Conservation (phyloP, 1,140 invertebrate species). For the Eumeta japonica region DNA sequence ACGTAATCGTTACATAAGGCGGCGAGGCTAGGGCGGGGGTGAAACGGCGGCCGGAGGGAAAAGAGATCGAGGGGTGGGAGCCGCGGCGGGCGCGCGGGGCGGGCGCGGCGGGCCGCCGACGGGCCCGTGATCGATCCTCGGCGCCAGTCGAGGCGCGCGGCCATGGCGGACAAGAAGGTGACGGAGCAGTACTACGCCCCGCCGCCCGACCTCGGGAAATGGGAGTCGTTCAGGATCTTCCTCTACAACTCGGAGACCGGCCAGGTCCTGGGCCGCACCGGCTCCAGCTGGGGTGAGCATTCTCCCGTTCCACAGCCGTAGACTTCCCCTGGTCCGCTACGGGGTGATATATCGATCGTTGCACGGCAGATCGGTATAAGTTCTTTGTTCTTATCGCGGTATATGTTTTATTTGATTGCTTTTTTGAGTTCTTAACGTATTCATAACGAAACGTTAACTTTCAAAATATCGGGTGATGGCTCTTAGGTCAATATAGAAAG, state of each 20-base stretch:
- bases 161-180: constrained; percentile 76
- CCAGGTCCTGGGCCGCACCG: constrained; percentile 84
- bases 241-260: constrained; percentile 86
- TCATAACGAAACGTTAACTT: too few relatives aligned
- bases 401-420: too few relatives aligned
- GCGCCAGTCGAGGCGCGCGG: constrained; percentile 44
- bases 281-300: constrained; percentile 84
- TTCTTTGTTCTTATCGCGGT: too few relatives aligned
- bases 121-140: constrained; percentile 27
- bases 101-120: constrained; percentile 5
- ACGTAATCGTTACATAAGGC: constrained; percentile 51
- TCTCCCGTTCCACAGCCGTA: constrained; percentile 4
- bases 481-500: too few relatives aligned
- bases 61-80: constrained; percentile 18
- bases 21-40: constrained; percentile 31
- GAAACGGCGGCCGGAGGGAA: constrained; percentile 3
- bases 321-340: too few relatives aligned
- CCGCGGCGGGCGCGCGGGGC: constrained; percentile 12
- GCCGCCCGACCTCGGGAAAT: constrained; percentile 77
- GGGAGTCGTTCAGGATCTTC: constrained; percentile 81
- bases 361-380: too few relatives aligned
- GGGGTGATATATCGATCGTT: too few relatives aligned
- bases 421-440: too few relatives aligned
- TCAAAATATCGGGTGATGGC: too few relatives aligned
- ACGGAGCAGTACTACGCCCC: constrained; percentile 74